phyloP scores from a whole-genome alignment of 2,113 vertebrate species.

The Calyptomena viridis region DNA sequence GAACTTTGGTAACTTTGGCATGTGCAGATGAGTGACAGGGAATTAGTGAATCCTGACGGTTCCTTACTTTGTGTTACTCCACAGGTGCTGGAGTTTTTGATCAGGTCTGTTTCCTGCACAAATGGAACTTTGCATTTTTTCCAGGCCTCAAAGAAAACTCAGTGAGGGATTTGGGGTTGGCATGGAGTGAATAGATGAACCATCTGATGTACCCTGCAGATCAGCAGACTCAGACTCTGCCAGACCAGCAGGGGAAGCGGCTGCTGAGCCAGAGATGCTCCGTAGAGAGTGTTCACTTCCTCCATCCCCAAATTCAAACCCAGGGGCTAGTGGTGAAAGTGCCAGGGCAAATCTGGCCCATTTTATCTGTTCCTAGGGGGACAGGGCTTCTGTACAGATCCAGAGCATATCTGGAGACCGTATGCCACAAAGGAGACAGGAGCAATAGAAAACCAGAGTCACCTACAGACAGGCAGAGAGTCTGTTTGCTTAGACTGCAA shows the following conservation, averaged over 20 bases:
- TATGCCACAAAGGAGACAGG: neutral
- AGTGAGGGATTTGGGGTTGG: constrained; percentile 17
- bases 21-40: neutral
- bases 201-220: constrained; percentile 51
- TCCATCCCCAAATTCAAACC: neutral
- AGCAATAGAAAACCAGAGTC: neutral
- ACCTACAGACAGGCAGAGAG: neutral
- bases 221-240: constrained; percentile 11
- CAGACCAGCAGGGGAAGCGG: constrained; percentile 6
- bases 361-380: neutral
- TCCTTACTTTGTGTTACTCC: constrained; percentile 2
- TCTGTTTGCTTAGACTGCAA: neutral
- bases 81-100: neutral
- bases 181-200: constrained; percentile 44
- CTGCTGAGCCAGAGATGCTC: constrained; percentile 24
- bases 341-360: neutral
- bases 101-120: constrained; percentile 19
- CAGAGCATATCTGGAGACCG: neutral
- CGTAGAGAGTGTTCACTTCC: neutral
- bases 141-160: constrained; percentile 29
- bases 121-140: constrained; percentile 22
- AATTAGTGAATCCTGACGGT: constrained; percentile 27
- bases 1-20: neutral
- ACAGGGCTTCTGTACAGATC: neutral
- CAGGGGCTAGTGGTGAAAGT: neutral